A percentile compares a stretch with the other conserved stretches of the same genome.
Evolutionary conservation across 2,113 vertebrate genomes (phyloP).

Genomic region (Coracopsis vasa): DNA sequence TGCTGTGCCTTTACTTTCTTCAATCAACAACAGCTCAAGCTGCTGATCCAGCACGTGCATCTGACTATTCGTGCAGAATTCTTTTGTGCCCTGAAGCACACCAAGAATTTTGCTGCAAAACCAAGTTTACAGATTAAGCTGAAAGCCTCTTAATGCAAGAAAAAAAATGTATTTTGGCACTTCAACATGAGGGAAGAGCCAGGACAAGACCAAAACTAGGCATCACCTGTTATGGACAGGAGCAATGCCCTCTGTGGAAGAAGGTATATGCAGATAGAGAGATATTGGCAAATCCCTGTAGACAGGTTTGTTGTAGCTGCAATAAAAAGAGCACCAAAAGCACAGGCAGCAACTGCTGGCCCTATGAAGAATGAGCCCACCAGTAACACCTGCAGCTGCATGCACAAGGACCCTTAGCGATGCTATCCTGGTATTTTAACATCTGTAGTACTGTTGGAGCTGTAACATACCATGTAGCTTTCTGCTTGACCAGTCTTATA

Average conservation of each 20-base stretch:
- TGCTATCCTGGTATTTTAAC: background rate
- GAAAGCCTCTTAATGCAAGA: background rate
- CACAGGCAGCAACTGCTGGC: background rate
- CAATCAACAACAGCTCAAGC: background rate
- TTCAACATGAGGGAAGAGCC: background rate
- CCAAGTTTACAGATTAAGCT: background rate
- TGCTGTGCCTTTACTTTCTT: background rate
- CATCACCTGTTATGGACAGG: background rate
- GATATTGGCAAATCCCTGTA: background rate
- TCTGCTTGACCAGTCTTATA: background rate
- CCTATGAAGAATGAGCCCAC: background rate
- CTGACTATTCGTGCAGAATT: background rate
- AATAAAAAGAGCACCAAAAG: background rate
- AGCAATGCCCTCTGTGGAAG: background rate
- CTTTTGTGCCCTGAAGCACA: background rate
- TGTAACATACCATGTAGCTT: rapidly evolving
- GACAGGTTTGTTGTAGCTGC: background rate
- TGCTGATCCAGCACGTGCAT: background rate
- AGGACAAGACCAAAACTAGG: background rate
- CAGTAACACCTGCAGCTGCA: background rate
- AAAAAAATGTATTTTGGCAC: background rate
- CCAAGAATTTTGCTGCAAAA: background rate
- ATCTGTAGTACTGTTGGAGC: background rate
- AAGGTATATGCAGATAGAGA: background rate
- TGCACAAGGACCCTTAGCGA: background rate